Base-by-base conservation (phyloP, 2,888 invertebrate genomes). In the Liodrosophila aerea region DNA sequence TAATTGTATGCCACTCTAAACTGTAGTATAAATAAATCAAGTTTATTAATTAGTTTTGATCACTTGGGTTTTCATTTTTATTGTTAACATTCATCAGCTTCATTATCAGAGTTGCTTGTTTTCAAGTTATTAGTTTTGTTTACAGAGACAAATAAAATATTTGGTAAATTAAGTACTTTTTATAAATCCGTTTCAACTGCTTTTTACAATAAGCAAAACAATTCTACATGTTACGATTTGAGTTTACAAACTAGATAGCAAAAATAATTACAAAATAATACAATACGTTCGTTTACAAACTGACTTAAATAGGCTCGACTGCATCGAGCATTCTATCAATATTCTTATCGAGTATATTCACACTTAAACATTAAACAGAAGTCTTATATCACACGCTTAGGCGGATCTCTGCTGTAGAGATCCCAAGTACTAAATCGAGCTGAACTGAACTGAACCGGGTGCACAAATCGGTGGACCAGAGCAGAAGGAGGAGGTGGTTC, bases 91-190 rank as follows among this genome's bases (percentile, higher is more conserved):
- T 64, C 49, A 73, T 72, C 75, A 74, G 73, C 73, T 73, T 73
- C 73, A 74, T 54, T 47, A 39, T 46, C 46, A 16, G 13, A 9
- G 15, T 53, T 13, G 31, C 56, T 30, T 45, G 51, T 50, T 45
- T 63, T 54, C 31, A 40, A 53, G 33, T 41, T 60, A 12, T 37
- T 64, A 46, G 44, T 16, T 60, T 64, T 43, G 46, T 64, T 60
- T 77, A 63, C 65, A 82, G 75, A 80, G 78, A 77, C 69, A 74
- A 64, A 82, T 61, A 73, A 64, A 62, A 67, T 82, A 75, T 82
- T 82, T 85, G 85, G 85, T 82, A 82, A 82, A 85, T 70, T 82
- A 82, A 76, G 81, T 82, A 82, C 81, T 82, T 82, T 82, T 82
- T 82, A 82, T 85, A 85, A 81, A 82, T 83, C 83, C 71, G 76